These are phyloP conservation scores for Hybos culiciformis DNA, from an alignment of 2,888 invertebrate species.

Conservation along the genomic window DNA sequence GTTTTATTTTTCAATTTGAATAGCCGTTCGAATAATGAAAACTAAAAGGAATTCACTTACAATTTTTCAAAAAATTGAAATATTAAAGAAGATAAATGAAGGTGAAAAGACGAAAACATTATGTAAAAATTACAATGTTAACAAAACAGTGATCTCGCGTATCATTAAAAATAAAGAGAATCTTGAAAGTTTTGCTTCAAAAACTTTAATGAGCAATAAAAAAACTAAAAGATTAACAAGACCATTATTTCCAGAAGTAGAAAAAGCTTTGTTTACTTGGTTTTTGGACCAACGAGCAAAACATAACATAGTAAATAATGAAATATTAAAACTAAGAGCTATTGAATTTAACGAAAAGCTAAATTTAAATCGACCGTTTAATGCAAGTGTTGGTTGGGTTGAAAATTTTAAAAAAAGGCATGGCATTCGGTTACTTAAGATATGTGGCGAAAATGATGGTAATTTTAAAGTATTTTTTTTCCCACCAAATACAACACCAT, in stretches of 20 bases:
- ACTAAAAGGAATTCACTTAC: not conserved
- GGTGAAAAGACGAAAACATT: too few relatives aligned
- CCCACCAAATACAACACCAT: not conserved
- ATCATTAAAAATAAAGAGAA: not conserved
- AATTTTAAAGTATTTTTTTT: too few relatives aligned
- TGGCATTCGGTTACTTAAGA: not conserved
- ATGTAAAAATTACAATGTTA: not conserved
- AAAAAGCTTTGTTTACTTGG: not conserved
- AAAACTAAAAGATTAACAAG: not conserved
- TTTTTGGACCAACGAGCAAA: not conserved
- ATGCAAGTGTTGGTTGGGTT: constrained; percentile 2
- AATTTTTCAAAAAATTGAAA: too few relatives aligned
- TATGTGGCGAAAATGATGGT: constrained; percentile 2
- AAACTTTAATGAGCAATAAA: too few relatives aligned
- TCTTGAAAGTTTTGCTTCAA: not conserved
- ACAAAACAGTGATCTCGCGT: not conserved
- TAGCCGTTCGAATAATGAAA: too few relatives aligned
- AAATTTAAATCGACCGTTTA: not conserved
- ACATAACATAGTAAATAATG: not conserved
- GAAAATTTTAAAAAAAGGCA: not conserved
- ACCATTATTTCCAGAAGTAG: not conserved
- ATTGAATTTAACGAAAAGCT: not conserved
- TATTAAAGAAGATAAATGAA: not conserved
- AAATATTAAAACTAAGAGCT: not conserved
- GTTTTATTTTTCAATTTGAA: too few relatives aligned